Evolutionary conservation across 2,888 invertebrate species (phyloP), one percentile per base, ranked within the genome.

Genomic region (Noctua pronuba): DNA sequence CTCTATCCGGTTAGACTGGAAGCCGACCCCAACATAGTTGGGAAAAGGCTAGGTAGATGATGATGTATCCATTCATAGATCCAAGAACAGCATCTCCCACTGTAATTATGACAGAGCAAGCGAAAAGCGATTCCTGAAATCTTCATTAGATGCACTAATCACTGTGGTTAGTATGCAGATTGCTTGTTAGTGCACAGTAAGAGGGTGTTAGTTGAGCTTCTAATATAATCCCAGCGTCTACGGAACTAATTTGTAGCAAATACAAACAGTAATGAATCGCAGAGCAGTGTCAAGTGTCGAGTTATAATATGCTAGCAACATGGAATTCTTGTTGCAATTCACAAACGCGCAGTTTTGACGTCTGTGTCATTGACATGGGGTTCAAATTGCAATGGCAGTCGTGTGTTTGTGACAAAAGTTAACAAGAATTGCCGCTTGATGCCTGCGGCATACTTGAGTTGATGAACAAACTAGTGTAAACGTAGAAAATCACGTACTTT

Each of bases 101-200:
- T 52, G 18, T 38, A 16, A 28, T 28, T 21, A 73, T 24, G 7
- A 58, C 16, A 60, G 49, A 60, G 66, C 41, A 2, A 35, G 58
- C 55, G 18, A 31, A 18, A 46, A 72, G 60, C 38, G 38, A 75
- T 82, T 76, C 35, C 24, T 69, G 83, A 52, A 65, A 52, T 82
- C 35, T 75, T 77, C 65, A 83, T 83, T 35, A 77, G 28, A 21
- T 65, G 58, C 44, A 67, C 62, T 80, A 74, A 80, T 65, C 28
- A 77, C 46, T 77, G 41, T 58, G 38, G 46, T 79, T 74, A 69
- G 62, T 38, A 80, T 88, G 80, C 69, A 78, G 76, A 84, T 74
- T 80, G 80, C 66, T 77, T 24, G 69, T 80, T 58, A 66, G 38
- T 41, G 24, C 49, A 41, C 31, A 55, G 52, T 76, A 69, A 35